Percentiles rank a stretch among this genome's conserved stretches.
These are phyloP conservation scores for Microchirus variegatus DNA, from an alignment of 2,797 vertebrate genomes.

Conservation along the genomic window DNA sequence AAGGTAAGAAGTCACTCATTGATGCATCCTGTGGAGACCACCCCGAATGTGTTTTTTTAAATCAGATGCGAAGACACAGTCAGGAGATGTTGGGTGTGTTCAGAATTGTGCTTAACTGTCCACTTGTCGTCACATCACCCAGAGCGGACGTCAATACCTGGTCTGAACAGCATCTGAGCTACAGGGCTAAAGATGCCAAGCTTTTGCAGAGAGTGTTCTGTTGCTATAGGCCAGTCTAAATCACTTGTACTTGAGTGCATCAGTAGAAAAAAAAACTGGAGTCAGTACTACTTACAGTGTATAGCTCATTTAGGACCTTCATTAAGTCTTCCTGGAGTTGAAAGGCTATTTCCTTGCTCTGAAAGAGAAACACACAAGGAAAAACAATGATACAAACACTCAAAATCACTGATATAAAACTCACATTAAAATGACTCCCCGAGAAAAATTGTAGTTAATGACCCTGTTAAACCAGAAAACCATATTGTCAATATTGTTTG, in stretches of 20 bases:
- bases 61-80: too few relatives aligned
- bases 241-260: conserved; percentile 16
- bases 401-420: conserved; percentile 1
- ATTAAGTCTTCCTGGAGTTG: conserved; percentile 99
- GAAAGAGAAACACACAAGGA: conserved; percentile 61
- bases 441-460: not conserved
- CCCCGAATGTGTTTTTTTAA: too few relatives aligned
- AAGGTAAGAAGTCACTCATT: too few relatives aligned
- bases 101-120: too few relatives aligned
- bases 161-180: conserved; percentile 11
- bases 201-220: conserved; percentile 1
- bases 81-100: too few relatives aligned
- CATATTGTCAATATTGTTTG: not conserved
- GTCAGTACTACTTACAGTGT: conserved; percentile 89
- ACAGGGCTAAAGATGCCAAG: conserved; percentile 8
- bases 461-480: conserved; percentile 6
- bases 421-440: not conserved
- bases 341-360: conserved; percentile 99
- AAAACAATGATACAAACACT: conserved; percentile 24
- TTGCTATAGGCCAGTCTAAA: conserved; percentile 7
- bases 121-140: too few relatives aligned
- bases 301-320: conserved; percentile 99
- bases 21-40: too few relatives aligned
- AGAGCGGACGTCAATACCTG: not conserved
- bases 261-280: conserved; percentile 1